Conservation (phyloP, 2,888 invertebrate genomes). For the Dinocampus coccinellae region DNA sequence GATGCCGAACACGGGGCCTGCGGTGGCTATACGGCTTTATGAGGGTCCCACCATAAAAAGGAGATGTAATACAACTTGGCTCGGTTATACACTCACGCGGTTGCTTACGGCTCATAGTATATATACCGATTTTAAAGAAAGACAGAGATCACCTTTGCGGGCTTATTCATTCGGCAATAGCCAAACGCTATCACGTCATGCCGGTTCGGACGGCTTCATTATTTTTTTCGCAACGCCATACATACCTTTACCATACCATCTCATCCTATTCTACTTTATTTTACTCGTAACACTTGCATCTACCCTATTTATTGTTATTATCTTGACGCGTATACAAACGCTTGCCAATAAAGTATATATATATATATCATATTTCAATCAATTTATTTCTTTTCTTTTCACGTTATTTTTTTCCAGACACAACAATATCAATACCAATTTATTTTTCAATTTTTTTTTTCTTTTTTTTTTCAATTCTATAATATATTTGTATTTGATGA, state of each 20-base stretch:
- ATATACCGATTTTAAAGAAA: neutral
- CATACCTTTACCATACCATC: neutral
- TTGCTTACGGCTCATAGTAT: neutral
- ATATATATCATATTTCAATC: constrained; percentile 18
- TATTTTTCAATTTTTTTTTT: too few species aligned
- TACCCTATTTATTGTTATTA: neutral
- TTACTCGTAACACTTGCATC: neutral
- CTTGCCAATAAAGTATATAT: constrained; percentile 18
- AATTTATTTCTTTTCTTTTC: constrained; percentile 1
- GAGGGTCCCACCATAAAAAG: constrained; percentile 53
- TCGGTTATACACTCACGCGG: constrained; percentile 24
- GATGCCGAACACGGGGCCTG: constrained; percentile 56
- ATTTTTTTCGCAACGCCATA: constrained; percentile 42
- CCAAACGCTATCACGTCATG: constrained; percentile 23
- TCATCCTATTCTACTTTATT: neutral
- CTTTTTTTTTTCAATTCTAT: neutral
- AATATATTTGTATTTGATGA: neutral
- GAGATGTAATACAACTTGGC: constrained; percentile 50
- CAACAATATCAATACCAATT: neutral
- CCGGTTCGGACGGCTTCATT: constrained; percentile 51
- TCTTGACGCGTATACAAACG: neutral
- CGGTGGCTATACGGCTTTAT: constrained; percentile 54
- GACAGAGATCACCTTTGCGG: neutral
- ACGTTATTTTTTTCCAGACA: neutral
- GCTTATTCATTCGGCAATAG: constrained; percentile 23